Evolutionary conservation across 2,888 invertebrate genomes (phyloP).

Genomic region (Apamea monoglypha): DNA sequence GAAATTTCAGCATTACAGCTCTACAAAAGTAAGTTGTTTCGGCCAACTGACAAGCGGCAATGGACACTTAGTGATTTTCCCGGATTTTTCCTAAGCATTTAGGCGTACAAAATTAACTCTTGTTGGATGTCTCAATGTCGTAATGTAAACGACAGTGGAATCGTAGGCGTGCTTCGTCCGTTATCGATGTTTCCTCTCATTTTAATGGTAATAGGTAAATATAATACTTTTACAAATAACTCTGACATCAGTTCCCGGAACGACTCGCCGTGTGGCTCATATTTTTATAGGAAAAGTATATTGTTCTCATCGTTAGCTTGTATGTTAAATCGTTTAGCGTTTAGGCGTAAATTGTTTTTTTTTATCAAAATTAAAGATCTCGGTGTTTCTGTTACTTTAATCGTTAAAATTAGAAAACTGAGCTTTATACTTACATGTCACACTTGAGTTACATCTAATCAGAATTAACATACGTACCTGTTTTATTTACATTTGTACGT

Average conservation of each 20-base stretch:
- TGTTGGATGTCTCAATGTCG: neutral
- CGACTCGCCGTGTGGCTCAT: conserved; percentile 57
- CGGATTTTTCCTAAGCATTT: neutral
- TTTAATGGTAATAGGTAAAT: conserved; percentile 38
- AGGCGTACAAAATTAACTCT: neutral
- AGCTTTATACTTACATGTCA: conserved; percentile 42
- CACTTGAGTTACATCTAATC: conserved; percentile 40
- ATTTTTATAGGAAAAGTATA: conserved; percentile 70
- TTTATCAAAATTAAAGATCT: conserved; percentile 34
- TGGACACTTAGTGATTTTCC: neutral
- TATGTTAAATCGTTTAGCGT: conserved; percentile 66
- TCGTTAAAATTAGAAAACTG: conserved; percentile 19
- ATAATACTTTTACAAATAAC: conserved; percentile 48
- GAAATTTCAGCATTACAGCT: neutral
- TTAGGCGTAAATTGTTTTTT: conserved; percentile 48
- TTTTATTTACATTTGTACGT: conserved; percentile 67
- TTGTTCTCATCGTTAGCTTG: conserved; percentile 72
- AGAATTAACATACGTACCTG: conserved; percentile 51
- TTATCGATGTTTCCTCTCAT: conserved; percentile 21
- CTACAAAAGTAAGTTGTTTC: neutral
- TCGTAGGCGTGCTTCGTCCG: neutral
- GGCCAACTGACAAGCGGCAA: neutral
- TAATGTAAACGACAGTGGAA: conserved; percentile 29
- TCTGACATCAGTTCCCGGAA: conserved; percentile 41
- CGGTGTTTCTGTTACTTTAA: conserved; percentile 37